phyloP scores from a whole-genome alignment of 2,797 vertebrate genomes.

The Coendou prehensilis region DNA sequence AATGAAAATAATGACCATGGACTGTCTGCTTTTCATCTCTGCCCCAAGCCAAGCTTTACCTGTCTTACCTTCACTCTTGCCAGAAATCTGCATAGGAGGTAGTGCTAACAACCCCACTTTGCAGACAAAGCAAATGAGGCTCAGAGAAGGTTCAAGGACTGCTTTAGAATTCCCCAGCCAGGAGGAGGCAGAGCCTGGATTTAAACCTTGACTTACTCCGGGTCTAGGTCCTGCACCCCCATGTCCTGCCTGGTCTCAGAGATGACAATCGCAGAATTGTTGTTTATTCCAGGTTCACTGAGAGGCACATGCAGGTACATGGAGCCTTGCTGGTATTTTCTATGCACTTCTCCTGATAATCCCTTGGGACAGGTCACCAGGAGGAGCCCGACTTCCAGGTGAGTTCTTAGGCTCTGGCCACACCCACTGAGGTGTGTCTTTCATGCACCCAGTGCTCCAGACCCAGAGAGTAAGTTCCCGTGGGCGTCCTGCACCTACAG shows the following conservation, averaged over 20 bases:
- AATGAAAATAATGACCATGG: neutral
- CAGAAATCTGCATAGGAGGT: neutral
- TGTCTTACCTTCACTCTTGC: neutral
- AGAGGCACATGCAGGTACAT: fast-evolving
- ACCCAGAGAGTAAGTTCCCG: neutral
- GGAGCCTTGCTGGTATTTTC: neutral
- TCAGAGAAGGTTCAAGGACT: neutral
- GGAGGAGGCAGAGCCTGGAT: neutral
- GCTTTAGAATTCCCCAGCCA: neutral
- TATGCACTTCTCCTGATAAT: fast-evolving
- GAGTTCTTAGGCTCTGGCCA: neutral
- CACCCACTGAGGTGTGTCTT: fast-evolving
- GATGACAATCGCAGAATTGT: neutral
- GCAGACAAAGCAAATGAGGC: slow-evolving; percentile 33
- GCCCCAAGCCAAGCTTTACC: neutral
- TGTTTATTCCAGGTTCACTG: fast-evolving
- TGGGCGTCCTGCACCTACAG: neutral
- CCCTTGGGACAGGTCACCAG: neutral
- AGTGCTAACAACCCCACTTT: neutral
- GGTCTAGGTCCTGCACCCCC: neutral
- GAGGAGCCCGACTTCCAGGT: neutral
- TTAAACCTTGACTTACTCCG: neutral
- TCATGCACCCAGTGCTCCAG: neutral
- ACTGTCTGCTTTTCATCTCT: neutral
- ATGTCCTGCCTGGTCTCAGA: neutral